These are phyloP conservation scores for Megaceryle alcyon DNA, from an alignment of 2,797 vertebrate genomes.

Conservation along the genomic window DNA sequence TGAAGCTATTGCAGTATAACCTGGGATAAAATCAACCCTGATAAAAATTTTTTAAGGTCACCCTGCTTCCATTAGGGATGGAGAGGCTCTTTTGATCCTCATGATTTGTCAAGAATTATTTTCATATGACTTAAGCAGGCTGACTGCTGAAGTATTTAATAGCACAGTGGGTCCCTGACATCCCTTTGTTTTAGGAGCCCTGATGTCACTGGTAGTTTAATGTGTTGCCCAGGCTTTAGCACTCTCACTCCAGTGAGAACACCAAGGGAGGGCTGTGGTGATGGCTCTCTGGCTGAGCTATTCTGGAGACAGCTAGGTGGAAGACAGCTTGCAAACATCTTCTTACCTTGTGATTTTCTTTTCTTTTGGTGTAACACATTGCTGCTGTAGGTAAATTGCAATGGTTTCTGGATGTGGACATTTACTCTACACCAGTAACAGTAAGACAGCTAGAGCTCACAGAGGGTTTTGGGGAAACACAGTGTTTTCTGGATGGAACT, in stretches of 20 bases:
- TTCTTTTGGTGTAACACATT: background rate
- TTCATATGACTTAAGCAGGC: background rate
- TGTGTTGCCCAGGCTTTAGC: background rate
- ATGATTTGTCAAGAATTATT: background rate
- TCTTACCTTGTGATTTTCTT: background rate
- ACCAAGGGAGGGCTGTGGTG: rapidly evolving
- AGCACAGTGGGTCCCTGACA: background rate
- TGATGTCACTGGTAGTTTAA: background rate
- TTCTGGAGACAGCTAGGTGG: background rate
- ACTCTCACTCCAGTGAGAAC: background rate
- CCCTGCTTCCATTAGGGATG: background rate
- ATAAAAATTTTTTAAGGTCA: background rate
- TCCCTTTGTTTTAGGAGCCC: background rate
- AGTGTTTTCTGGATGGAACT: background rate
- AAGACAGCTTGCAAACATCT: background rate
- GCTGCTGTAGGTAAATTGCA: background rate
- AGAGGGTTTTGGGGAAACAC: background rate
- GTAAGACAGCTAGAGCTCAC: background rate
- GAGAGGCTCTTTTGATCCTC: background rate
- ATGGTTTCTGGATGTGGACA: background rate
- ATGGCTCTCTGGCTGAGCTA: background rate
- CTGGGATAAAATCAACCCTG: background rate
- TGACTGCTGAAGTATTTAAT: background rate
- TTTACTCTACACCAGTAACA: rapidly evolving
- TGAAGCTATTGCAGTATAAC: background rate